phyloP scores from a whole-genome alignment of 2,113 vertebrate species.

The Diadophis punctatus region DNA sequence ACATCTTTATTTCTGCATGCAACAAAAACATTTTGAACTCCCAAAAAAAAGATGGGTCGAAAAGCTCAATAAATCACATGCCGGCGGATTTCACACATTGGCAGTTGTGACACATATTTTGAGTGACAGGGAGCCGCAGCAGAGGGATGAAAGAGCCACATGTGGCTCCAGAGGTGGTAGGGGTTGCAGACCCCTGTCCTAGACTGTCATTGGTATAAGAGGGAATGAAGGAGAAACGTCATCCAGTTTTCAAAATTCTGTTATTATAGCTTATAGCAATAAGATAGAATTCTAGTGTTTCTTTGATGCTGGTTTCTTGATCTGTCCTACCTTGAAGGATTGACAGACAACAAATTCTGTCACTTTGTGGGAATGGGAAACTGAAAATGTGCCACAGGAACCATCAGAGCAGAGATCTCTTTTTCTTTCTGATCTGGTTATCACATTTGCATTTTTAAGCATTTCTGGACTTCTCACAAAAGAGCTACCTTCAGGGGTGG shows the following conservation, averaged over 20 bases:
- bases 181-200: neutral
- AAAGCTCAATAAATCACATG: no score
- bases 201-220: neutral
- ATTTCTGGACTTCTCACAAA: neutral
- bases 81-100: no score
- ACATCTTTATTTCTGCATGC: no score
- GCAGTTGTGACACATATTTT: no score
- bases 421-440: neutral
- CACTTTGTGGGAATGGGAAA: neutral
- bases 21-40: no score
- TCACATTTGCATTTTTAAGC: neutral
- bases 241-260: neutral
- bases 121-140: no score
- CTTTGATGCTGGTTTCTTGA: neutral
- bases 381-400: neutral
- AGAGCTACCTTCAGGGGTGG: no score
- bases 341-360: neutral
- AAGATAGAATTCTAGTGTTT: neutral
- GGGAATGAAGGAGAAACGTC: neutral
- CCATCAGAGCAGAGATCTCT: neutral
- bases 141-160: no score
- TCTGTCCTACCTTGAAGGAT: neutral
- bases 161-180: no score
- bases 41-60: no score
- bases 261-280: neutral